Evolutionary conservation across 92 coral and sea anemone genomes (phyloP), one percentile per base, ranked within the genome.

Genomic region (Palythoa caribaeorum): DNA sequence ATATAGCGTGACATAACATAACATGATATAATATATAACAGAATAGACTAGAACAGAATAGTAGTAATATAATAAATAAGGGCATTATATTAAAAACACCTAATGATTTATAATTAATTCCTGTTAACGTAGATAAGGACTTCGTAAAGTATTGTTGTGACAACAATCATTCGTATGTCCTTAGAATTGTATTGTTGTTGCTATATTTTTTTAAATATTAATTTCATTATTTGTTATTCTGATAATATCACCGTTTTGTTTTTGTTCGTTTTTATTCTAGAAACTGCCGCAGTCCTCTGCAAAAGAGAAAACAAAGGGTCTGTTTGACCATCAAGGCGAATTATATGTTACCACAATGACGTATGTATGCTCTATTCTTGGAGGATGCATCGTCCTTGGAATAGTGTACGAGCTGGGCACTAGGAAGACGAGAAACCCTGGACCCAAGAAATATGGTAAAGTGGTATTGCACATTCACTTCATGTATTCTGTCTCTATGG

Each of bases 311-410:
- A 79, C 84, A 65, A 59, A 79, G 35, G 84, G 84, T 9, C 12
- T 79, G 21, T 79, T 79, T 79, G 84, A 79, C 71, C 84, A 79
- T 21, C 55, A 79, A 37, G 84, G 84, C 20, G 84, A 79, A 79
- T 6, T 79, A 54, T 79, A 79, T 35, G 19, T 79, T 59, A 59
- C 28, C 70, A 38, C 84, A 79, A 79, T 79, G 84, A 79, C 19
- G 38, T 79, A 79, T 36, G 84, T 79, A 17, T 79, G 72, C 38
- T 79, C 84, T 1, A 15, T 17, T 4, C 59, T 79, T 63, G 84
- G 37, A 20, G 84, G 72, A 65, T 79, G 71, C 38, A 59, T 79
- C 37, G n/a, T 79, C 1, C n/a, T 79, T 9, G 84, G 84, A 40
- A 79, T 79, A 53, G 36, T 38, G 16, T 79, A 79, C 54, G 84